Base-by-base conservation (phyloP, 2,113 vertebrate genomes). In the Okapia johnstoni region DNA sequence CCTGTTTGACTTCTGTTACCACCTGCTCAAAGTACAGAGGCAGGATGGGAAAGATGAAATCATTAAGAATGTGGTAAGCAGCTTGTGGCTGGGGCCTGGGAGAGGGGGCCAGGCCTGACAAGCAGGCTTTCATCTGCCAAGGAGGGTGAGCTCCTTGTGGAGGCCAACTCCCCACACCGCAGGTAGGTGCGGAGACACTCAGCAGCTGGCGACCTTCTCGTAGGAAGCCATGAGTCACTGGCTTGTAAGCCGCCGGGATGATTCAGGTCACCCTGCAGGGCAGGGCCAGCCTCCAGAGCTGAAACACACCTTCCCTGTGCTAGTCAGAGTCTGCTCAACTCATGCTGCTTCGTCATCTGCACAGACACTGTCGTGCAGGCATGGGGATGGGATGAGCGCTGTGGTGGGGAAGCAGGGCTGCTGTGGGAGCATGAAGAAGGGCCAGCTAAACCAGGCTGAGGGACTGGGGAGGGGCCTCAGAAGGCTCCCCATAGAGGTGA, bases 31-130 rank as follows among this genome's bases (percentile, higher is more conserved):
- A 98, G 99, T 99, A 52, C 99, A 99, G 98, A 98, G 99, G 98
- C 99, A 99, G 98, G 99, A 99, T 0, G 99, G 99, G 98, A 99
- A 99, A 98, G 99, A 99, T 12, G 99, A 99, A 98, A 99, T 99
- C 98, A 99, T 99, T 95, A 99, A 99, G 98, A 99, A 99, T 0
- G 99, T 99, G 99, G 99, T 99, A 98, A 97, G 99, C 94, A 26
- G 50, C 77, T 55, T 1, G 0, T 25, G n/a, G 50, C 54, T 1
- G 40, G 81, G 77, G 46, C 30, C 36, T 46, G 46, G 90, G 84
- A 9, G 50, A 6, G 2, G 14, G 55, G 33, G 55, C 58, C 7
- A 26, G 80, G 70, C 86, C 94, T 14, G 28, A 36, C 60, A 6
- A 26, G 60, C 46, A 17, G 92, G 73, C 90, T 50, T n/a, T 23